phyloP scores from a whole-genome alignment of 2,888 invertebrate species.

The Ypsolopha scabrella region DNA sequence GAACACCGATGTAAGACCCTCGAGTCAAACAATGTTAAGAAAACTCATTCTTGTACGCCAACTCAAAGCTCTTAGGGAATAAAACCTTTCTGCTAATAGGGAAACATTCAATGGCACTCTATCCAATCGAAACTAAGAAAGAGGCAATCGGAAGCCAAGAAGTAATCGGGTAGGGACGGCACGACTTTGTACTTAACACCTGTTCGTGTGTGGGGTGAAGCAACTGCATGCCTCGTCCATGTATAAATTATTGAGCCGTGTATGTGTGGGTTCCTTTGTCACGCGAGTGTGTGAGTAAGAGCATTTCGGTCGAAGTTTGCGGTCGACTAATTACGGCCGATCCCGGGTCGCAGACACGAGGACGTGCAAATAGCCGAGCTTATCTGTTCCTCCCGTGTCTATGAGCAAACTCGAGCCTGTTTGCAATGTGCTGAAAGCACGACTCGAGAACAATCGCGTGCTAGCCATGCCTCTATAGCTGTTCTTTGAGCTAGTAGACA shows the following conservation, averaged over 20 bases:
- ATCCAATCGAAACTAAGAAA: constrained; percentile 32
- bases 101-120: constrained; percentile 24
- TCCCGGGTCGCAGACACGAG: constrained; percentile 28
- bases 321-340: constrained; percentile 49
- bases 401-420: not conserved
- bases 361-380: constrained; percentile 48
- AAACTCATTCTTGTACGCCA: constrained; percentile 1
- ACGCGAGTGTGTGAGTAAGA: constrained; percentile 28
- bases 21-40: constrained; percentile 5
- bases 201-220: constrained; percentile 16
- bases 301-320: constrained; percentile 45
- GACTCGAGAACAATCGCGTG: not conserved
- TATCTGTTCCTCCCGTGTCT: constrained; percentile 20
- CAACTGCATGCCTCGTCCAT: constrained; percentile 13
- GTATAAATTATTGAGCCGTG: constrained; percentile 28
- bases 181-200: constrained; percentile 36
- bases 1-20: not conserved
- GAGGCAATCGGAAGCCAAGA: constrained; percentile 30
- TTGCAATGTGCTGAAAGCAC: not conserved
- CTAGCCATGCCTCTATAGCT: too few relatives aligned
- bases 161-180: constrained; percentile 33
- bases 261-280: constrained; percentile 20
- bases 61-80: constrained; percentile 8
- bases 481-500: not conserved
- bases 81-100: constrained; percentile 16